Conservation (phyloP, 2,888 invertebrate species). For the Selenia dentaria region DNA sequence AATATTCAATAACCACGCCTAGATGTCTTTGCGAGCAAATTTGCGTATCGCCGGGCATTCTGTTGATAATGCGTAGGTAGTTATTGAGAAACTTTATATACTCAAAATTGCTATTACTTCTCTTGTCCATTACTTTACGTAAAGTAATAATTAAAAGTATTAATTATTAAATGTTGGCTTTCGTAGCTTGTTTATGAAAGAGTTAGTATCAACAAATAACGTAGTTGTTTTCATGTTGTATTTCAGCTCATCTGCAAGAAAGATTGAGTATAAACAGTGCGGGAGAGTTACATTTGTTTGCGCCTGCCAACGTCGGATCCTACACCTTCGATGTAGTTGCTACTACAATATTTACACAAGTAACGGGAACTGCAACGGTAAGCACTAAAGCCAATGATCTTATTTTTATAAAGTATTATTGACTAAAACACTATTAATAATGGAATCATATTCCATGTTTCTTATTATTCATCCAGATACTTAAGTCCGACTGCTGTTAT, state of each 20-base stretch:
- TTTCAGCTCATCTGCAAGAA: slow-evolving; percentile 57
- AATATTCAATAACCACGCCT: slow-evolving; percentile 33
- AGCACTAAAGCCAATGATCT: too few species aligned
- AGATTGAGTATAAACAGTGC: slow-evolving; percentile 57
- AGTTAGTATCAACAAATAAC: neutral
- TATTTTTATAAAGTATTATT: too few species aligned
- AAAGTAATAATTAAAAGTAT: slow-evolving; percentile 1
- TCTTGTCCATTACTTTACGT: slow-evolving; percentile 1
- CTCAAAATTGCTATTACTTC: slow-evolving; percentile 3
- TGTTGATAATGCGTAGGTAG: slow-evolving; percentile 28
- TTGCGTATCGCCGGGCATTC: slow-evolving; percentile 30
- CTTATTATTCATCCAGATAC: too few species aligned
- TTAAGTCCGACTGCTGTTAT: too few species aligned
- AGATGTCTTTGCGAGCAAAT: slow-evolving; percentile 40
- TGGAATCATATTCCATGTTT: too few species aligned
- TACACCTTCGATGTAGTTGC: slow-evolving; percentile 64
- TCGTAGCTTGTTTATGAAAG: neutral
- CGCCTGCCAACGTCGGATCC: slow-evolving; percentile 54
- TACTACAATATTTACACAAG: slow-evolving; percentile 53
- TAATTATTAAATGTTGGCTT: neutral
- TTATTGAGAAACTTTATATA: slow-evolving; percentile 5
- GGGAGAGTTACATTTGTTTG: slow-evolving; percentile 64
- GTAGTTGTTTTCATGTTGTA: neutral
- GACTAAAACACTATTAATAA: too few species aligned
- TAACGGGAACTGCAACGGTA: slow-evolving; percentile 57